Conservation (phyloP, 2,797 vertebrate genomes). For the Centropyge bicolor region DNA sequence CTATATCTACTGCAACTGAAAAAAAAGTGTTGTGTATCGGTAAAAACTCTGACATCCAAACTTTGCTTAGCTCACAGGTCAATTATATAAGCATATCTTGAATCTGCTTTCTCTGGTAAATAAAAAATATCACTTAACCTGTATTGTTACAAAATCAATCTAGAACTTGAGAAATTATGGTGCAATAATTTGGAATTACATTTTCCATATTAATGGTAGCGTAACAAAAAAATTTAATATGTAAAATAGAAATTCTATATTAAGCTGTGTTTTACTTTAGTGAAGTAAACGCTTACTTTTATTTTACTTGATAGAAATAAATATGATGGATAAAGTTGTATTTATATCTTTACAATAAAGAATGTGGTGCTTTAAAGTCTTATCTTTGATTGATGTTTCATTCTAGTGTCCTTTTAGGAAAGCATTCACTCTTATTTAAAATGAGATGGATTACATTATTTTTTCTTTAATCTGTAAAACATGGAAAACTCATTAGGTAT, state of each 20-base stretch:
- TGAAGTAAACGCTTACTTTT: neutral
- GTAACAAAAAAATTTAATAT: neutral
- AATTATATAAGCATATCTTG: neutral
- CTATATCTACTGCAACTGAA: constrained; percentile 54
- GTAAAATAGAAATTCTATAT: neutral
- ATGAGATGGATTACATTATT: neutral
- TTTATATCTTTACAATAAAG: neutral
- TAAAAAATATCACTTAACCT: neutral
- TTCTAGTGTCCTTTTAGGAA: no score
- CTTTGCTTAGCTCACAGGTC: neutral
- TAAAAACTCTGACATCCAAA: constrained; percentile 17
- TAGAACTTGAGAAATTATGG: neutral
- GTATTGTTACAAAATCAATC: neutral
- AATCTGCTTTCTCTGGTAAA: neutral
- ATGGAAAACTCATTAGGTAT: neutral
- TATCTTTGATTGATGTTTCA: no score
- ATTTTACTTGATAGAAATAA: neutral
- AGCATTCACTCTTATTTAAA: no score
- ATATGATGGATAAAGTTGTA: neutral
- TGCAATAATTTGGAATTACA: fast-evolving
- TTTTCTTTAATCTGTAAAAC: neutral
- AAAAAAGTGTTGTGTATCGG: constrained; percentile 19
- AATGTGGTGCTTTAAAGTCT: no score
- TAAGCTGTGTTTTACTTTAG: neutral
- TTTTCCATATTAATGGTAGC: neutral